phyloP scores from a whole-genome alignment of 2,113 vertebrate species.

The Panthera leo region DNA sequence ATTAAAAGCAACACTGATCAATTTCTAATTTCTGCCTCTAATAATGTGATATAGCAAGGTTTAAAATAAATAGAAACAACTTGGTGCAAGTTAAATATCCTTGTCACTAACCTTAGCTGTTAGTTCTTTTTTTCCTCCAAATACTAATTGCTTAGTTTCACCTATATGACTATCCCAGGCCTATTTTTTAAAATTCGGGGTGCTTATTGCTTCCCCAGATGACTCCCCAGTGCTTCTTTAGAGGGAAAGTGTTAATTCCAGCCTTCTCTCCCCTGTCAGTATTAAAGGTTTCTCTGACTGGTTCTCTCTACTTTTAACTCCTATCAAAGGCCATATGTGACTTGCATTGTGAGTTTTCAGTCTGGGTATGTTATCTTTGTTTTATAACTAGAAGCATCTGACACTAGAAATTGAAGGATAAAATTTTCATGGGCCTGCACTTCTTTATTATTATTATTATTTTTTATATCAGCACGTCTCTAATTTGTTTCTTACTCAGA shows the following conservation, averaged over 20 bases:
- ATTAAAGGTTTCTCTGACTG: not conserved
- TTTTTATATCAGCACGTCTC: conserved; percentile 22
- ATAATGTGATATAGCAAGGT: not conserved
- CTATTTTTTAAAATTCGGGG: not conserved
- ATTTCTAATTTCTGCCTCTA: conserved; percentile 47
- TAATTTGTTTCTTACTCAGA: conserved; percentile 47
- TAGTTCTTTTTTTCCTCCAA: not conserved
- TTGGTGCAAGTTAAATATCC: not conserved
- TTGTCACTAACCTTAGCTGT: not conserved
- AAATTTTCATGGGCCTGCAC: not conserved
- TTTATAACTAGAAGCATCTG: not conserved
- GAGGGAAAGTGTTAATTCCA: not conserved
- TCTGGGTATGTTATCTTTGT: not conserved
- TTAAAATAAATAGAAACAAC: conserved; percentile 20
- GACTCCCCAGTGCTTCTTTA: not conserved
- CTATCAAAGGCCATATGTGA: not conserved
- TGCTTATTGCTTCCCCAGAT: not conserved
- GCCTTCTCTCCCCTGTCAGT: not conserved
- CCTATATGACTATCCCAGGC: not conserved
- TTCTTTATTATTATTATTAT: not conserved
- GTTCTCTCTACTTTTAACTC: not conserved
- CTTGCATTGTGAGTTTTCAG: not conserved
- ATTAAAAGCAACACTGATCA: conserved; percentile 47
- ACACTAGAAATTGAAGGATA: conserved; percentile 12
- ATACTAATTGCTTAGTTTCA: not conserved